Base-by-base conservation (phyloP, 2,888 invertebrate genomes). In the Hydropsyche betteni region DNA sequence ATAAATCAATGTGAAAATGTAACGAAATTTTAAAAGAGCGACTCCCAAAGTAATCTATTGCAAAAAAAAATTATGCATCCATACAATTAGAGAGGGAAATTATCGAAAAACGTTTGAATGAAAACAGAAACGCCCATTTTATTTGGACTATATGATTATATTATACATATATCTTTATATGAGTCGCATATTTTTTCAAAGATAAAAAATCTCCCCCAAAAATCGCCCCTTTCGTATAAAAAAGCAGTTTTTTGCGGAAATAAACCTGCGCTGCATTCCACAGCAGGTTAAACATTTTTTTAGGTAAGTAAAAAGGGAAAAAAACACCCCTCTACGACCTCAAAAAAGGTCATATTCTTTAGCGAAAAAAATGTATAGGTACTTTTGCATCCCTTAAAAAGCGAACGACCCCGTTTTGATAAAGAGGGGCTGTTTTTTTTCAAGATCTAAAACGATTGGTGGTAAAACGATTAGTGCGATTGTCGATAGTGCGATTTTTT, bases 361-460 rank as follows among this genome's bases (percentile, higher is more conserved):
- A 44, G 7, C 44, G 10, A 44, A 10, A 44, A 44, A 44, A 44
- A 44, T 8, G 10, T 24, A 24, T 24, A 24, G 24, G 24, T 24
- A 24, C 24, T 34, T 33, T 61, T 16, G 53, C 64, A 53, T 34
- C 68, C 58, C 71, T 52, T 55, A 75, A 75, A 75, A 75, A 69
- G 5, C 36, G n/a, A n/a, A 44, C 61, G 64, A 52, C 61, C 64
- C 68, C 74, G 36, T 24, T 44, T 71, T 34, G 58, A 75, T 69
- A 70, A 70, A 36, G 68, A 75, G 75, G 75, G 75, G 73, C 53
- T 34, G 50, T 77, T 76, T 76, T 75, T 68, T 68, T 6, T 5
- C 24, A 16, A 61, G 14, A 55, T 44, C 44, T 6, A 10, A 44
- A 44, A 44, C 24, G 24, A 24, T 24, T 24, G 24, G 24, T 24